Evolutionary conservation across 2,888 invertebrate genomes (phyloP).

Genomic region (Mesorhabditis sp.): DNA sequence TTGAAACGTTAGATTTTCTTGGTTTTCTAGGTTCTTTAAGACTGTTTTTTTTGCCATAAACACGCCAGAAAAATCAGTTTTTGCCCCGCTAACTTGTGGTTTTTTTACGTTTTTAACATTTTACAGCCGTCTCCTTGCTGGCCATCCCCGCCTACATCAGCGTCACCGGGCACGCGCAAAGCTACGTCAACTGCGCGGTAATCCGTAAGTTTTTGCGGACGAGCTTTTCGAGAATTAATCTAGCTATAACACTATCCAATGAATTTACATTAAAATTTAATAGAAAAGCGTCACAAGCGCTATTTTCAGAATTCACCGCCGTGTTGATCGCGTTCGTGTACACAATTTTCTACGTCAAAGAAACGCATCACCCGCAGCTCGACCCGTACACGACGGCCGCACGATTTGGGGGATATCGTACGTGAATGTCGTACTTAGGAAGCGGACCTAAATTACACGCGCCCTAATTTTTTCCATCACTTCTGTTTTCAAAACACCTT

Average conservation of each 20-base stretch:
- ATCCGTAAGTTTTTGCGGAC: constrained; percentile 27
- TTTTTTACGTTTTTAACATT: background rate
- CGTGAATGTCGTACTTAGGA: background rate
- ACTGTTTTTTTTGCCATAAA: too few relatives aligned
- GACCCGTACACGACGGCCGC: background rate
- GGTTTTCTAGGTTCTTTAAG: too few relatives aligned
- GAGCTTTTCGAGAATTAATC: background rate
- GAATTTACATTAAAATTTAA: background rate
- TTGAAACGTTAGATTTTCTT: too few relatives aligned
- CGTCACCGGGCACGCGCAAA: constrained; percentile 29
- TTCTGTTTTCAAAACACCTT: background rate
- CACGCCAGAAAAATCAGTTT: background rate
- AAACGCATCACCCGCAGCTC: constrained; percentile 35
- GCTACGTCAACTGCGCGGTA: constrained; percentile 31
- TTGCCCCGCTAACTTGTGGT: background rate
- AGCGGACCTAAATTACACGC: background rate
- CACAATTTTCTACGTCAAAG: constrained; percentile 37
- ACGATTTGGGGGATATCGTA: background rate
- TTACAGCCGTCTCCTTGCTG: constrained; percentile 22
- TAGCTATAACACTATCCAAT: background rate
- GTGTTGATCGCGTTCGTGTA: constrained; percentile 37
- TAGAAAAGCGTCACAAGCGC: background rate
- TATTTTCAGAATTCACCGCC: constrained; percentile 27
- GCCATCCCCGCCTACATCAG: constrained; percentile 30
- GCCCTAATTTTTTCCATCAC: background rate